phyloP scores from a whole-genome alignment of 92 coral and sea anemone species.

The Zoanthus sociatus region DNA sequence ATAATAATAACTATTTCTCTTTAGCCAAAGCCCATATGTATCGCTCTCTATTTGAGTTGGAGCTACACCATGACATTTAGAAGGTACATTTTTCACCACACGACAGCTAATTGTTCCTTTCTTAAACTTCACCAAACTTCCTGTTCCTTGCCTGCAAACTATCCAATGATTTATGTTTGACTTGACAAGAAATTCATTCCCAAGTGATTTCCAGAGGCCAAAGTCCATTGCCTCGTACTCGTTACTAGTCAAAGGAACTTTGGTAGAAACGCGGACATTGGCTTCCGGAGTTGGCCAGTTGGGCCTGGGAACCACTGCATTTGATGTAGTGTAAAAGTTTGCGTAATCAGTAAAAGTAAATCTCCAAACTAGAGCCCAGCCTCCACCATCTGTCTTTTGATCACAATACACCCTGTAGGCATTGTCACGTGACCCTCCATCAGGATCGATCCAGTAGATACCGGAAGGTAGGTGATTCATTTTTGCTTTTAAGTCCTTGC shows the following conservation, averaged over 20 bases:
- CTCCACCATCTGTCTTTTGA: neutral
- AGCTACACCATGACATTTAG: constrained; percentile 46
- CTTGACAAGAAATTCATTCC: constrained; percentile 44
- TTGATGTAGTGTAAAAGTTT: neutral
- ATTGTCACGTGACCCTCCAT: constrained; percentile 30
- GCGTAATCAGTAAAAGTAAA: constrained; percentile 45
- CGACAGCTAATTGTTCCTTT: constrained; percentile 35
- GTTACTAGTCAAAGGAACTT: constrained; percentile 23
- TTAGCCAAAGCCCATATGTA: neutral
- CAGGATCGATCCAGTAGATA: constrained; percentile 20
- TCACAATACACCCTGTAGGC: constrained; percentile 47
- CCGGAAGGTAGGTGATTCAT: neutral
- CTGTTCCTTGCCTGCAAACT: constrained; percentile 25
- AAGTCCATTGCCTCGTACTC: constrained; percentile 49
- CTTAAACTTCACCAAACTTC: constrained; percentile 41
- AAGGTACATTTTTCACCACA: constrained; percentile 37
- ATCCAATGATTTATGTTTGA: constrained; percentile 52
- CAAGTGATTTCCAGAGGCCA: constrained; percentile 44
- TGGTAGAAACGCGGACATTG: constrained; percentile 35
- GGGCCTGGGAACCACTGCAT: constrained; percentile 47
- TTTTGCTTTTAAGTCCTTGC: constrained; percentile 19
- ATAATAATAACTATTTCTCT: neutral
- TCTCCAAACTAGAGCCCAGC: constrained; percentile 53
- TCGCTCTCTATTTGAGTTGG: neutral
- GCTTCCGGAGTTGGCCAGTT: constrained; percentile 35